These are phyloP conservation scores for Drosophila triauraria DNA, from an alignment of 1,140 invertebrate species.

Conservation along the genomic window DNA sequence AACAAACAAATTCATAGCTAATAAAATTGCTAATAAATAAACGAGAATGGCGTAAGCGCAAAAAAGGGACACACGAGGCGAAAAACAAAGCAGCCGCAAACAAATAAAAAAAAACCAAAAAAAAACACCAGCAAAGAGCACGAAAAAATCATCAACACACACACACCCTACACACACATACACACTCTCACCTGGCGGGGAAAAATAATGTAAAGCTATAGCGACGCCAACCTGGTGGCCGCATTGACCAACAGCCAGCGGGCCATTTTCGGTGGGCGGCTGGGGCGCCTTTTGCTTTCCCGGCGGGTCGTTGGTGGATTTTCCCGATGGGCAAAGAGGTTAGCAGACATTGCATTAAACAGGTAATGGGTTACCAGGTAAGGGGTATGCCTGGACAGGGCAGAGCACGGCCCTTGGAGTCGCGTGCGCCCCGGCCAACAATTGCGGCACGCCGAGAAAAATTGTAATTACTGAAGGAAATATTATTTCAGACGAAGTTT, in stretches of 20 bases:
- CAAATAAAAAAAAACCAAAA: constrained; percentile 49
- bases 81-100: constrained; percentile 79
- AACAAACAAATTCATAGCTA: constrained; percentile 84
- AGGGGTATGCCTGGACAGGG: not conserved
- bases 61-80: constrained; percentile 76
- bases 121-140: constrained; percentile 35
- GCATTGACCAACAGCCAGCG: constrained; percentile 76
- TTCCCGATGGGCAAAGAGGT: constrained; percentile 18
- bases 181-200: constrained; percentile 21
- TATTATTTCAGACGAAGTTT: not conserved
- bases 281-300: not conserved
- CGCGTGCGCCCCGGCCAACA: constrained; percentile 41
- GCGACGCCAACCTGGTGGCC: constrained; percentile 77
- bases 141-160: constrained; percentile 39
- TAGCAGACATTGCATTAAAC: constrained; percentile 47
- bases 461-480: not conserved
- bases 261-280: constrained; percentile 67
- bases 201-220: constrained; percentile 64
- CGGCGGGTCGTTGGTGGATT: not conserved
- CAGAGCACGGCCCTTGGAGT: constrained; percentile 21
- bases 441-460: constrained; percentile 9
- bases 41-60: constrained; percentile 79
- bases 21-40: constrained; percentile 84
- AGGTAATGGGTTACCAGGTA: constrained; percentile 32
- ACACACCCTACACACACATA: constrained; percentile 2